phyloP scores from a whole-genome alignment of 2,888 invertebrate species.

The Mactromeris polynyma region DNA sequence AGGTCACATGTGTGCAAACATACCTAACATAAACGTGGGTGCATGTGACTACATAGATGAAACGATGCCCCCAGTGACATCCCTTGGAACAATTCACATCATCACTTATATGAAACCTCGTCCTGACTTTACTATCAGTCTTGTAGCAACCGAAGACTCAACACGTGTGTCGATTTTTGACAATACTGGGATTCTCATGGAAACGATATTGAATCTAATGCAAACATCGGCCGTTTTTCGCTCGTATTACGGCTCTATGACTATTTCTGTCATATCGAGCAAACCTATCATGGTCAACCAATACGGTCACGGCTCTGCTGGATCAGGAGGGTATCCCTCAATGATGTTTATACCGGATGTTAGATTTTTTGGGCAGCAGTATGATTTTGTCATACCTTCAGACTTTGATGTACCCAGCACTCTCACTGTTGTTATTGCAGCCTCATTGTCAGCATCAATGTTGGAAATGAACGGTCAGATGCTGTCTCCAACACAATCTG shows the following conservation, averaged over 20 bases:
- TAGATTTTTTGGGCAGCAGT: no score
- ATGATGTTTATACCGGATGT: no score
- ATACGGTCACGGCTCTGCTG: background rate
- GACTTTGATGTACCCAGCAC: slow-evolving; percentile 20
- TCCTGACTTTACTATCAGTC: slow-evolving; percentile 27
- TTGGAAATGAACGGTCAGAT: no score
- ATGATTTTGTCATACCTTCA: no score
- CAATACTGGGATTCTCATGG: background rate
- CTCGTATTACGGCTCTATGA: background rate
- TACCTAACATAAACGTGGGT: background rate
- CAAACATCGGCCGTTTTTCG: background rate
- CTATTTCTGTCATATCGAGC: background rate
- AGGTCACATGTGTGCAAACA: slow-evolving; percentile 32
- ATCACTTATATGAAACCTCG: no score
- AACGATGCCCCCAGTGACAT: background rate
- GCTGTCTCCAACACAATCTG: background rate
- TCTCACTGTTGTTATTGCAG: background rate
- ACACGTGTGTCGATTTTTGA: background rate
- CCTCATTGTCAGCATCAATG: background rate
- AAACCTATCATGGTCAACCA: slow-evolving; percentile 12
- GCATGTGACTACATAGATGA: slow-evolving; percentile 30
- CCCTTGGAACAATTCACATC: slow-evolving; percentile 20
- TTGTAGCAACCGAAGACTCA: background rate
- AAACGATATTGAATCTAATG: background rate
- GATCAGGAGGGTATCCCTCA: background rate